Conservation (phyloP, 2,797 vertebrate species). For the Sardinella longiceps region DNA sequence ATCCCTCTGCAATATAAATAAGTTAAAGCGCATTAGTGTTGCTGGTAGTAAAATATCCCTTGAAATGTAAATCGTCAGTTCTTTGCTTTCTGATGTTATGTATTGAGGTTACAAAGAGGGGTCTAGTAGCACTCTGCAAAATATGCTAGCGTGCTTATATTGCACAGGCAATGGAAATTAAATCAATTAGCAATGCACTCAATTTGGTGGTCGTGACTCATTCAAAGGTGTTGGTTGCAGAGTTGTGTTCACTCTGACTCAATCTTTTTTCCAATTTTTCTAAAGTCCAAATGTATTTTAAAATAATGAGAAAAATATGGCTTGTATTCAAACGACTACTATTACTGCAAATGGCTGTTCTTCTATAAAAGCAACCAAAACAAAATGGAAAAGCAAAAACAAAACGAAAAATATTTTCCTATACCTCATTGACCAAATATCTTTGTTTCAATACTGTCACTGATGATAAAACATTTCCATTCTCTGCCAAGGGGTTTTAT, state of each 20-base stretch:
- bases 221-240: neutral
- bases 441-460: neutral
- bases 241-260: neutral
- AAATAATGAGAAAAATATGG: neutral
- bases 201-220: neutral
- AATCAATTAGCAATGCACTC: neutral
- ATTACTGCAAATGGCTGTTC: neutral
- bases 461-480: conserved; percentile 2
- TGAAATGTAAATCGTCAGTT: neutral
- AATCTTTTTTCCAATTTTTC: neutral
- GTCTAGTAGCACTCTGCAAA: neutral
- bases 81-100: neutral
- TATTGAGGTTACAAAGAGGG: conserved; percentile 16
- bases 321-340: neutral
- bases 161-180: neutral
- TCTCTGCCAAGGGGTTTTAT: neutral
- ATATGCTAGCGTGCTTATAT: neutral
- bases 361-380: neutral
- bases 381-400: neutral
- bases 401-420: neutral
- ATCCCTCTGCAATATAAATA: conserved; percentile 27
- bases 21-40: conserved; percentile 8
- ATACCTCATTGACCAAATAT: neutral
- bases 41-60: neutral
- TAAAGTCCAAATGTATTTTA: neutral